Percentiles rank a stretch among this genome's conserved stretches.
Conservation (phyloP, 2,797 vertebrate genomes). For the Scolopax rusticola region DNA sequence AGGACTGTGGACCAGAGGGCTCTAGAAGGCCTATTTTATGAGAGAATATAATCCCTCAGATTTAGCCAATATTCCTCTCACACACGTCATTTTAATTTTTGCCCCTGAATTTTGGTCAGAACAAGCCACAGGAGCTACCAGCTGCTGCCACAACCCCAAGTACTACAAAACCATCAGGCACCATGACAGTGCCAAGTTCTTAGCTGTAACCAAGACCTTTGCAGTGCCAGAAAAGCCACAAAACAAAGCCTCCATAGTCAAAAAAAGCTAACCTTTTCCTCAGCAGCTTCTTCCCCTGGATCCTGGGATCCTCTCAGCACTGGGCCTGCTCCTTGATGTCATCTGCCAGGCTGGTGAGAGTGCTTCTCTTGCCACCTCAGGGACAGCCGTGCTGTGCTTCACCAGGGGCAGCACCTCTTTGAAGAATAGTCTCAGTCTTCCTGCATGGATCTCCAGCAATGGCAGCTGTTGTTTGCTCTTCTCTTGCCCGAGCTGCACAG, state of each 20-base stretch:
- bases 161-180: fast-evolving
- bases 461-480: neutral
- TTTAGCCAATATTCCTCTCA: neutral
- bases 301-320: neutral
- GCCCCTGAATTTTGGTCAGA: neutral
- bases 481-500: neutral
- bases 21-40: neutral
- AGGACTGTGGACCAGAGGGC: neutral
- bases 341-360: neutral
- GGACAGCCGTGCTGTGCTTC: neutral
- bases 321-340: neutral
- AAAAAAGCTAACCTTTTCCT: neutral
- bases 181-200: neutral
- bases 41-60: neutral
- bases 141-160: neutral
- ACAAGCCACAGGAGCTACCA: neutral
- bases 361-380: fast-evolving
- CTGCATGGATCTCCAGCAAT: neutral
- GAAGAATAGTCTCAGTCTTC: neutral
- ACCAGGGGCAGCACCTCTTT: fast-evolving
- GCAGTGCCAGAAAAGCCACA: neutral
- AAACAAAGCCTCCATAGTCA: neutral
- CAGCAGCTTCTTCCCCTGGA: fast-evolving
- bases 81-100: neutral
- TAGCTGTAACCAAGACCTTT: neutral